Base-by-base conservation (phyloP, 2,888 invertebrate genomes). In the Phalera bucephala region DNA sequence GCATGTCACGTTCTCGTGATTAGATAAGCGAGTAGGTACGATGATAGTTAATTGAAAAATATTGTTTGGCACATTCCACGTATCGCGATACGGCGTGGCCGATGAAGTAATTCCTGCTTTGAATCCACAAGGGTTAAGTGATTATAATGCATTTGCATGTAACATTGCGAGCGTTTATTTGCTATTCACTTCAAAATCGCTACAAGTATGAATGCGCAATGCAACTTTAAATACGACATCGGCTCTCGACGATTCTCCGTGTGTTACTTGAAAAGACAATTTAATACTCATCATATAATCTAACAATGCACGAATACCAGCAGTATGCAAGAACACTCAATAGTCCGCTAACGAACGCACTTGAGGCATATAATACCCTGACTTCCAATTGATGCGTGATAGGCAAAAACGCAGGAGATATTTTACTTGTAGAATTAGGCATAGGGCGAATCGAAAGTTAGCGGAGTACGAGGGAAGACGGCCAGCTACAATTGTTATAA, bases 1-100 rank as follows among this genome's bases (percentile, higher is more conserved):
- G 40, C 52, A 31, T 55, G 56, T 64, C 68, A 69, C 68, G 67
- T 64, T 64, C 52, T 60, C 38, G 35, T 63, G 64, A 69, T 70
- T 59, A 65, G 65, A 69, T 65, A 67, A 61, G 47, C 27, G 8
- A 27, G 37, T 17, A 17, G 5, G 37, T 22, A 36, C 53, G 63
- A 59, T 36, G 47, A 51, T 52, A 36, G 36, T 19, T 65, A 61
- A 68, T 64, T 64, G 59, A 64, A 27, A 27, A 27, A 17, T 7
- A 25, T 22, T 17, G 17, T 32, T 23, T 32, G 20, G 17, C 23
- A 37, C 25, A 25, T 19, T 29, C 21, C 37, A 14, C 15, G 21
- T 20, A 9, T 27, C 25, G 20, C 8, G 9, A 11, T 12, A n/a
- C 26, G 31, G 7, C 13, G 19, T 31, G 31, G 17, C 7, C n/a